Conservation (phyloP, 2,797 vertebrate species). For the Sternotherus odoratus region DNA sequence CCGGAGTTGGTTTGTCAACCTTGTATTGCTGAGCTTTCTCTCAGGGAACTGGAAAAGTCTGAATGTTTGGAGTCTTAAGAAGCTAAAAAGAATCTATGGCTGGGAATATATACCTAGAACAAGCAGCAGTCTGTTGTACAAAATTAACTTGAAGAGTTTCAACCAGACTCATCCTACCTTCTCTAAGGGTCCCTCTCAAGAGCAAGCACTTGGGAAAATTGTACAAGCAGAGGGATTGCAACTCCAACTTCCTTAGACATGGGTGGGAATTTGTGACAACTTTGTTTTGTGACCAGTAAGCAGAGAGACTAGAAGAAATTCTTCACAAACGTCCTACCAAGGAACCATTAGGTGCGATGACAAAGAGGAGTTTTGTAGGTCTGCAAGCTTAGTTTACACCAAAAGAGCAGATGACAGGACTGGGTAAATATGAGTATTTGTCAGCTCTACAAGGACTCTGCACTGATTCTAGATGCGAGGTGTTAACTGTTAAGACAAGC, state of each 20-base stretch:
- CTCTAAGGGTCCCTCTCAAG: too few relatives aligned
- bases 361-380: slow-evolving; percentile 28
- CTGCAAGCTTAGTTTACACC: background rate
- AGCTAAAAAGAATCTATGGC: background rate
- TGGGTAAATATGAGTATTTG: background rate
- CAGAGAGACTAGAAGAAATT: background rate
- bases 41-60: background rate
- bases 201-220: background rate
- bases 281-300: background rate
- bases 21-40: background rate
- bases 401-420: background rate
- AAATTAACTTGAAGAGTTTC: background rate
- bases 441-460: background rate
- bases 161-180: background rate
- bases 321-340: background rate
- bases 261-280: background rate
- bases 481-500: background rate
- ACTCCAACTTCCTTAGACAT: background rate
- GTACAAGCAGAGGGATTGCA: background rate
- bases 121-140: accelerated
- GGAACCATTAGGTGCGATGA: slow-evolving; percentile 22
- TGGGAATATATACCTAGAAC: background rate
- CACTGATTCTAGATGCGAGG: background rate
- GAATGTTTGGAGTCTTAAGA: background rate
- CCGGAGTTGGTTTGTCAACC: background rate